phyloP scores from a whole-genome alignment of 2,797 vertebrate species.

The Tiaroga cobitis region DNA sequence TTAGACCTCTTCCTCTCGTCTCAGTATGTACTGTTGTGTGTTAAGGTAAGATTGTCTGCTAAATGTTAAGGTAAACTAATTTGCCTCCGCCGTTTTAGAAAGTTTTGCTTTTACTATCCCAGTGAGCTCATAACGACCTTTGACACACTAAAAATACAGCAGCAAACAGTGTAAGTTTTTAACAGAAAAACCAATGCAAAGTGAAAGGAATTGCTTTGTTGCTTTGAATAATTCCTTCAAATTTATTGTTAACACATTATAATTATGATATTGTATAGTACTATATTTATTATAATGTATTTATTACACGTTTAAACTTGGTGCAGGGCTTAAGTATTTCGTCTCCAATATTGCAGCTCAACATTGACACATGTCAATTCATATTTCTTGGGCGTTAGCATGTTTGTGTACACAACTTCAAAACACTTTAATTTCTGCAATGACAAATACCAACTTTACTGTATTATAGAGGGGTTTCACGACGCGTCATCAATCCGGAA shows the following conservation, averaged over 20 bases:
- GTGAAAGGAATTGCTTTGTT: not conserved
- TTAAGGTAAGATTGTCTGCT: slow-evolving; percentile 65
- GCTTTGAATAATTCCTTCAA: not conserved
- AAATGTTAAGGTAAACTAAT: not conserved
- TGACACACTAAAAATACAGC: slow-evolving; percentile 18
- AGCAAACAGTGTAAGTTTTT: not conserved
- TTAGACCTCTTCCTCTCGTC: not conserved
- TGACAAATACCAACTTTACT: not conserved
- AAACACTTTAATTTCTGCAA: not conserved
- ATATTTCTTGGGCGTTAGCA: not conserved
- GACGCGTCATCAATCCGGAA: too few relatives aligned
- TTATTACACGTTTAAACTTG: not conserved
- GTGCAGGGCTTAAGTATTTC: not conserved
- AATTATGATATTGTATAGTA: not conserved
- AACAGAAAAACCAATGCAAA: not conserved
- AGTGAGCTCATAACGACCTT: slow-evolving; percentile 35
- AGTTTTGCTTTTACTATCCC: not conserved
- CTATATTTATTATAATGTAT: not conserved
- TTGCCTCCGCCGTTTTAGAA: not conserved
- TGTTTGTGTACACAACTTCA: not conserved
- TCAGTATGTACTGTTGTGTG: slow-evolving; percentile 68
- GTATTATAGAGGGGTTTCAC: too few relatives aligned
- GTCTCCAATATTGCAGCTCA: not conserved
- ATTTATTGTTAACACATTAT: not conserved
- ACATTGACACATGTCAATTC: not conserved